These are phyloP conservation scores for Drosophila ananassae DNA, from an alignment of 1,140 invertebrate genomes.

Conservation along the genomic window DNA sequence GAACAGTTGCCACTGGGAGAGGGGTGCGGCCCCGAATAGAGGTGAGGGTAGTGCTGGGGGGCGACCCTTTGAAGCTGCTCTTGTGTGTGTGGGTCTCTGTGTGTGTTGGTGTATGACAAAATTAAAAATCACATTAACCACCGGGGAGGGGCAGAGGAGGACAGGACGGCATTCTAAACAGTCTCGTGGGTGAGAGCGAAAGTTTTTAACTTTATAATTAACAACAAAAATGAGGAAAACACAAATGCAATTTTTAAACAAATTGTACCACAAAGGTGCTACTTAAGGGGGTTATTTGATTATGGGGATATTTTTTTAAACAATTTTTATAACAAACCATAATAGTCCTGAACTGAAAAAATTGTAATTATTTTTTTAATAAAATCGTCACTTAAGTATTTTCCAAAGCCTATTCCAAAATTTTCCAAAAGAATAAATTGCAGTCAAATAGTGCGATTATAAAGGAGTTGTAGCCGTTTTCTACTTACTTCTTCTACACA, in stretches of 20 bases:
- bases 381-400: too few species aligned
- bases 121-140: slow-evolving; percentile 71
- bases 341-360: too few species aligned
- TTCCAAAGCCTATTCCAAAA: too few species aligned
- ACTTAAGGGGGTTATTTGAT: too few species aligned
- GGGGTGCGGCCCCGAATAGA: not conserved
- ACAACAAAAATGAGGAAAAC: not conserved
- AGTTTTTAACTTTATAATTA: not conserved
- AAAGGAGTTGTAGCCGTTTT: too few species aligned
- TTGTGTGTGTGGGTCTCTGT: not conserved
- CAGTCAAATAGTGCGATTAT: too few species aligned
- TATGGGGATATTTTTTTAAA: too few species aligned
- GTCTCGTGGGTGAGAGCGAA: not conserved
- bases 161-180: not conserved
- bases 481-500: too few species aligned
- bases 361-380: too few species aligned
- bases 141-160: slow-evolving; percentile 1
- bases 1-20: not conserved
- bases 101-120: slow-evolving; percentile 20
- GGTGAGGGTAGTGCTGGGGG: not conserved
- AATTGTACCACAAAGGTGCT: not conserved
- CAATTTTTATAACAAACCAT: too few species aligned
- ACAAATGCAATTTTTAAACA: not conserved
- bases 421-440: too few species aligned
- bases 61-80: slow-evolving; percentile 24